Conservation (phyloP, 2,888 invertebrate genomes). For the Orchesella flavescens region DNA sequence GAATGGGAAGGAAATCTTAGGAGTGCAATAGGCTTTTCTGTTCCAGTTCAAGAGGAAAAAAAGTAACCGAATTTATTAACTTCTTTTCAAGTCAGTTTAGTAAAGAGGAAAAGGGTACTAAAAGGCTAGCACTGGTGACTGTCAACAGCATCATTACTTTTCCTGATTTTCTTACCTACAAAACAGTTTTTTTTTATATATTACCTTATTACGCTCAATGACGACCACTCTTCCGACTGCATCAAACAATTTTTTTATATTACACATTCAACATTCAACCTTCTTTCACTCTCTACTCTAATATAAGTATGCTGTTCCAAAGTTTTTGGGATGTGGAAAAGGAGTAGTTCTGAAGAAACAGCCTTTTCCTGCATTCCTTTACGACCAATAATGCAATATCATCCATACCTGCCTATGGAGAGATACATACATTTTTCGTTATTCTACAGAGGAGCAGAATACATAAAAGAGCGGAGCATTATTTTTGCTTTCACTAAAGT, state of each 20-base stretch:
- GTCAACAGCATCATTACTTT: conserved; percentile 61
- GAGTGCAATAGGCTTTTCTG: too few species aligned
- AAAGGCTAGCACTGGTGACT: conserved; percentile 18
- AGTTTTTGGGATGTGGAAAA: background rate
- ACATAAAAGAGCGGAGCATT: conserved; percentile 22
- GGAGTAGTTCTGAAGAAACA: background rate
- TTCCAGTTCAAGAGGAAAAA: too few species aligned
- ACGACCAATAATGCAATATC: conserved; percentile 46
- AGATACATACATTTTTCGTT: conserved; percentile 22
- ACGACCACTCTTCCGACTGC: conserved; percentile 23
- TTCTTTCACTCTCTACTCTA: background rate
- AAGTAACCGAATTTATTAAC: too few species aligned
- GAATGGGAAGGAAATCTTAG: conserved; percentile 1
- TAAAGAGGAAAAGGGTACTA: conserved; percentile 9
- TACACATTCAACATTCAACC: background rate
- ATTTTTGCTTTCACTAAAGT: conserved; percentile 3
- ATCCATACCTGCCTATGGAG: conserved; percentile 39
- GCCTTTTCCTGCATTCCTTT: conserved; percentile 34
- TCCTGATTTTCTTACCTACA: conserved; percentile 31
- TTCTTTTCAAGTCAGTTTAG: background rate
- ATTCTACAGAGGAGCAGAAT: background rate
- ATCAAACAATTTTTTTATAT: conserved; percentile 45
- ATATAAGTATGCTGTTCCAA: background rate
- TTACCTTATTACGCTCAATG: background rate
- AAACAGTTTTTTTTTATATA: conserved; percentile 28